Evolutionary conservation across 2,888 invertebrate species (phyloP).

Genomic region (Metallyticus violacea): DNA sequence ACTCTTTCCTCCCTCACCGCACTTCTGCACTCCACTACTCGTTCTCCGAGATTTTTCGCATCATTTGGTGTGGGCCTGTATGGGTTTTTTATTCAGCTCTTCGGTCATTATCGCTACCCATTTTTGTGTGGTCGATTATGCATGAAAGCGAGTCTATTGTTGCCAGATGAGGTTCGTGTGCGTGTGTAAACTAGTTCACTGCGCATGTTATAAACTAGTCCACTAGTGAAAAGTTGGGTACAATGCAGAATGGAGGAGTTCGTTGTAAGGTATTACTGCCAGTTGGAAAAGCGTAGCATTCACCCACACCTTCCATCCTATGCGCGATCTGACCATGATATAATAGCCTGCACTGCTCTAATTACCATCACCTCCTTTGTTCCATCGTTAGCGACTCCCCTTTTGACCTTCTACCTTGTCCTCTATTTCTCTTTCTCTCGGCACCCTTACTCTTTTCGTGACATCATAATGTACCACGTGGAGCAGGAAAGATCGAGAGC

Average conservation of each 20-base stretch:
- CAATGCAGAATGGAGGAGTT: background rate
- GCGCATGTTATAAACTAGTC: background rate
- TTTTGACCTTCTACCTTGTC: constrained; percentile 10
- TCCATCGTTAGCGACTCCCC: constrained; percentile 15
- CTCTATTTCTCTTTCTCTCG: background rate
- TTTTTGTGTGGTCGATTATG: constrained; percentile 1
- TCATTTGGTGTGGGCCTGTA: background rate
- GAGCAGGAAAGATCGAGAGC: background rate
- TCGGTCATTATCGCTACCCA: background rate
- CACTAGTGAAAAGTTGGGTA: background rate
- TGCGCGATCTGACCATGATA: background rate
- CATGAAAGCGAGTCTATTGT: constrained; percentile 6
- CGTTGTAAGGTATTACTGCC: background rate
- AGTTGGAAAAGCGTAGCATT: background rate
- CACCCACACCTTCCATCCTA: background rate
- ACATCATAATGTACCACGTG: background rate
- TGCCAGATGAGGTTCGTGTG: background rate
- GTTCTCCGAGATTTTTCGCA: background rate
- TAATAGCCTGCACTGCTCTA: constrained; percentile 13
- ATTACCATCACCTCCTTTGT: constrained; percentile 18
- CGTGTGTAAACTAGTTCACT: background rate
- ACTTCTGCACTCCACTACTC: no score
- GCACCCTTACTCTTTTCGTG: background rate
- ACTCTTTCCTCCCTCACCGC: background rate
- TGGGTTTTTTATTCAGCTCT: background rate